These are phyloP conservation scores for Macaca mulatta DNA, from an alignment of 2,113 vertebrate species.

Conservation along the genomic window DNA sequence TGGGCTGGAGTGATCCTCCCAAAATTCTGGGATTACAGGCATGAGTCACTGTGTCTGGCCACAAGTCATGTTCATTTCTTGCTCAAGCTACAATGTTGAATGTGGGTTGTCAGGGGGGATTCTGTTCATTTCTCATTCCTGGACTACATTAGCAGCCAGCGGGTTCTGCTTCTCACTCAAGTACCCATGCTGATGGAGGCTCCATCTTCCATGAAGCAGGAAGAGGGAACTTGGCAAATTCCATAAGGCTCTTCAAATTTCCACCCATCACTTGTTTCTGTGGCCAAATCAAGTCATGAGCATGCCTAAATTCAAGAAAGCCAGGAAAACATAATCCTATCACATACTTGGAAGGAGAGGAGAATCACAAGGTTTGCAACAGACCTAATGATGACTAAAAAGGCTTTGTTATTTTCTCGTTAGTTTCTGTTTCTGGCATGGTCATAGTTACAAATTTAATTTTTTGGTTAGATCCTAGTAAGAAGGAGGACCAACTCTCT, in stretches of 20 bases:
- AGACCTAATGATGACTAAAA: neutral
- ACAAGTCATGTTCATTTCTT: neutral
- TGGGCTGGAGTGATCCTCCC: too few relatives aligned
- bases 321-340: neutral
- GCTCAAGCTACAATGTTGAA: neutral
- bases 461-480: neutral
- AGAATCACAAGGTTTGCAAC: neutral
- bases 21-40: too few relatives aligned
- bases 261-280: neutral
- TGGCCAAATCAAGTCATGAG: neutral
- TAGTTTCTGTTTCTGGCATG: neutral
- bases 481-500: neutral
- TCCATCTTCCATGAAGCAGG: neutral
- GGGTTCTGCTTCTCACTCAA: neutral
- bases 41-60: too few relatives aligned
- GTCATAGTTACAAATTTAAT: neutral
- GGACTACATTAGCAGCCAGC: too few relatives aligned
- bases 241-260: neutral
- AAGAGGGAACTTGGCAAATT: neutral
- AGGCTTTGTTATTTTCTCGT: neutral
- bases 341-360: neutral
- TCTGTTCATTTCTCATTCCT: too few relatives aligned
- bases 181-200: neutral
- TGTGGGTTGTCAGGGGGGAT: neutral
- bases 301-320: neutral